Conservation (phyloP, 2,888 invertebrate species). For the Diarsia mendica region DNA sequence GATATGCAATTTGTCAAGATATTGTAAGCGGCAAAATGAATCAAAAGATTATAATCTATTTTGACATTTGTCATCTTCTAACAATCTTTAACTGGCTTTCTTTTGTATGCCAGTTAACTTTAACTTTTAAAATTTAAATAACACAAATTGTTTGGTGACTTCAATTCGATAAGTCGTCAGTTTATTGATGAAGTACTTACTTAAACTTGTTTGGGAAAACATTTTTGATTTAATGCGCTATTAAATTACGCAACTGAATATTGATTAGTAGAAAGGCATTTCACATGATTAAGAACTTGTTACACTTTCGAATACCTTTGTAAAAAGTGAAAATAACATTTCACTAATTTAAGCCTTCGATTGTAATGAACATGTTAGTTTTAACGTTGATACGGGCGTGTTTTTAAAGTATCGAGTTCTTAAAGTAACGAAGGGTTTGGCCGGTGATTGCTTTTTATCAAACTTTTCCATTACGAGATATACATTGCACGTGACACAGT, state of each 20-base stretch:
- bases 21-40: not conserved
- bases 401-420: constrained; percentile 24
- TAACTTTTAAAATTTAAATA: not conserved
- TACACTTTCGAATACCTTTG: constrained; percentile 26
- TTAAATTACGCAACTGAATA: not conserved
- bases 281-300: constrained; percentile 25
- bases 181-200: not conserved
- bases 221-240: not conserved
- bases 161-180: not conserved
- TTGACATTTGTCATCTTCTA: not conserved
- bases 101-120: not conserved
- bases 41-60: not conserved
- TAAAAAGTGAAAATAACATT: constrained; percentile 23
- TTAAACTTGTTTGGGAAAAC: not conserved
- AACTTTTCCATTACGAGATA: not conserved
- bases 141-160: not conserved
- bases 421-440: constrained; percentile 24
- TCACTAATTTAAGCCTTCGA: not conserved
- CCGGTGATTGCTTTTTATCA: not conserved
- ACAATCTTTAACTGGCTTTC: not conserved
- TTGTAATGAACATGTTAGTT: not conserved
- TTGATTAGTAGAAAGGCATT: constrained; percentile 16
- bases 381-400: constrained; percentile 2
- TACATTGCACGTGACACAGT: not conserved
- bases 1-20: not conserved